Evolutionary conservation across 2,113 vertebrate genomes (phyloP), one percentile per base, ranked within the genome.

Genomic region (Coreoperca whiteheadi): DNA sequence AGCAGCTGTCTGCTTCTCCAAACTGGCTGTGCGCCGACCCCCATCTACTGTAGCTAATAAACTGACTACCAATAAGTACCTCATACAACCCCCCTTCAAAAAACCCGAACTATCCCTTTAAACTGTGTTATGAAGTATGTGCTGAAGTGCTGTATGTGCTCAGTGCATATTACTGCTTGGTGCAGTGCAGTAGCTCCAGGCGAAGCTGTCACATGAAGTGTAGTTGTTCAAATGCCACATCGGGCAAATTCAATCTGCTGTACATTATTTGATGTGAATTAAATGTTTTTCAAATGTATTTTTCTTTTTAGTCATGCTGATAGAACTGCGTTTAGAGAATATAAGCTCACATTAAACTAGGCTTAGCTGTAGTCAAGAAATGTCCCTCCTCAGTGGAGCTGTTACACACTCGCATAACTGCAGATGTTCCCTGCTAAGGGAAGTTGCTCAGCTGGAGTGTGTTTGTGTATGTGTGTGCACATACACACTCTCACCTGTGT

Each of bases 391-490:
- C 12, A 65, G 41, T 66, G 32, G 67, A 81, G 51, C 48, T 39
- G 16, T 78, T 39, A 68, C 73, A 74, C 70, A 57, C 18, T 77
- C 76, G 15, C 30, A 66, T 18, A 41, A 69, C 51, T 76, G 77
- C 83, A 78, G 69, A 68, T 86, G 68, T 65, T 79, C 34, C 76
- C 51, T 30, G 32, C 53, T 1, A 6, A 50, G 76, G 34, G 64
- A 81, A 66, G 66, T 21, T 64, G 54, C 76, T 74, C 46, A 71
- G 71, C 72, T 51, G 51, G 60, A 75, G n/a, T 53, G 67, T 54
- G 59, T 65, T 46, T 39, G 28, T 43, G 39, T 39, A 2, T 39
- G 39, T 39, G 39, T 39, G 81, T 4, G 16, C 1, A 7, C 15
- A 20, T 15, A 59, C 16, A 54, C 57, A 21, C 73, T 16, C 32